Base-by-base conservation (phyloP, 2,113 vertebrate species). In the Phasianus colchicus region DNA sequence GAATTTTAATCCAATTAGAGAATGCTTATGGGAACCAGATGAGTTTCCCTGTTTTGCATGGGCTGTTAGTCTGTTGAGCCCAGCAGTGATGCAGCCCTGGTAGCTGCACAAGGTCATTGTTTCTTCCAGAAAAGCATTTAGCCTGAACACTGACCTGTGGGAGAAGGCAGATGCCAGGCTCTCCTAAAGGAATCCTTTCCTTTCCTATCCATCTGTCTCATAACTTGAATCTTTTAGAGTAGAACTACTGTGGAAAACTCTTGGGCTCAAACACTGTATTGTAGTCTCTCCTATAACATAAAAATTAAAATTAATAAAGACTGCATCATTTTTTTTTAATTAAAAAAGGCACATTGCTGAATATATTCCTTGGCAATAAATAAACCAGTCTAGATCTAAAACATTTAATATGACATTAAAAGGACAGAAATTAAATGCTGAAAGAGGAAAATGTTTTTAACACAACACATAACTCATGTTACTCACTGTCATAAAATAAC, bases 401-500 rank as follows among this genome's bases (percentile, higher is more conserved):
- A 57, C 45, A 75, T 67, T 90, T 69, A 65, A 72, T 1, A 1
- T 70, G 70, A 48, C 86, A 72, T 69, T 40, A 86, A 90, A 90
- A 82, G 30, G 52, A 29, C 58, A 52, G 40, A 66, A 87, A 88
- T 90, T 73, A 86, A 81, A 82, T 40, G 57, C 22, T 76, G 77
- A 21, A 47, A 78, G 57, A 70, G 27, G 66, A 88, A 86, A 75
- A 30, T 14, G 30, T 52, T 92, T 93, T 43, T 84, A 93, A 47
- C 55, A 66, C n/a, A 83, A 57, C 73, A 84, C 73, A 75, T 72
- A 92, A 87, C 22, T 94, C 55, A 65, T 69, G 57, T 75, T 90
- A 21, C 38, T 80, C 60, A 32, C 52, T 94, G 61, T 34, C 57
- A 36, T n/a, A 90, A 95, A 82, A 73, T n/a, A 92, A 21, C 25